These are phyloP conservation scores for Hippolais icterina DNA, from an alignment of 2,113 vertebrate species.

Conservation along the genomic window DNA sequence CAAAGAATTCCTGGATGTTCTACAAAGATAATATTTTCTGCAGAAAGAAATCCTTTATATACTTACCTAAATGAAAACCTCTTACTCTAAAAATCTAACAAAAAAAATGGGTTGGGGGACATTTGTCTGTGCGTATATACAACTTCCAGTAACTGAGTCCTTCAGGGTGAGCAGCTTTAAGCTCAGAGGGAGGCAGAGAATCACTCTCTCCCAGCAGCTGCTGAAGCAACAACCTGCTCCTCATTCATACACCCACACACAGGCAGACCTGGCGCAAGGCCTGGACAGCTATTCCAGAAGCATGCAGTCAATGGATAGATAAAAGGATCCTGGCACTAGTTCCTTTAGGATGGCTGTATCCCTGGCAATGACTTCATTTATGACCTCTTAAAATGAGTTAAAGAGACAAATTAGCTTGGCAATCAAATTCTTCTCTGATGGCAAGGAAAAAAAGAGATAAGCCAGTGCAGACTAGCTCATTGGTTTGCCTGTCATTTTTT, in stretches of 20 bases:
- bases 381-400: conserved; percentile 12
- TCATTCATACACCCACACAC: background rate
- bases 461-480: background rate
- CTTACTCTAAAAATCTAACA: background rate
- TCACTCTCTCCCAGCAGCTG: accelerated
- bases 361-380: background rate
- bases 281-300: conserved; percentile 10
- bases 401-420: conserved; percentile 38
- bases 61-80: background rate
- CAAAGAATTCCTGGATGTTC: background rate
- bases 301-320: background rate
- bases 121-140: too few relatives aligned
- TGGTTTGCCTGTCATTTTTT: background rate
- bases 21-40: background rate
- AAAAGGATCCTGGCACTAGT: background rate
- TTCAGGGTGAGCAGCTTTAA: background rate
- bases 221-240: background rate
- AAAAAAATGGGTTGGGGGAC: accelerated
- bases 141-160: background rate
- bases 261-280: background rate
- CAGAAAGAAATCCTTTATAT: background rate
- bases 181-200: background rate
- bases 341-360: background rate
- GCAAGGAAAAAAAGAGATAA: background rate
- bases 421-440: background rate